Percentiles rank a stretch among this genome's conserved stretches.
phyloP scores from a whole-genome alignment of 2,888 invertebrate species.

The Lysandra bellargus region DNA sequence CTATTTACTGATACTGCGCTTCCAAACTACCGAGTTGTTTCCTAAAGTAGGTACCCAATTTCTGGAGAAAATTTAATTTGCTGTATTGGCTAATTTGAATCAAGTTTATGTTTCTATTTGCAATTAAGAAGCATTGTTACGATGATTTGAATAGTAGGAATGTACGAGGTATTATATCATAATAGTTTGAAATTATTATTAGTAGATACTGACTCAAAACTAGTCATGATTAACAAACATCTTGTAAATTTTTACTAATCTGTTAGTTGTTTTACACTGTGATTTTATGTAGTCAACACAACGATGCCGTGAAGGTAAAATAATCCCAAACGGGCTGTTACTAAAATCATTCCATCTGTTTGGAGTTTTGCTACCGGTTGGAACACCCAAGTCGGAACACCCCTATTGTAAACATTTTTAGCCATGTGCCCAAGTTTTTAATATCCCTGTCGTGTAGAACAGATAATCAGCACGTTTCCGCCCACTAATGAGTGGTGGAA shows the following conservation, averaged over 20 bases:
- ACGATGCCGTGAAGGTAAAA: background rate
- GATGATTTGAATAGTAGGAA: no score
- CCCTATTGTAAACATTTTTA: slow-evolving; percentile 19
- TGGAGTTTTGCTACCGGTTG: background rate
- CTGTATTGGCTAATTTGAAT: no score
- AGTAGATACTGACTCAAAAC: no score
- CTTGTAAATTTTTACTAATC: no score
- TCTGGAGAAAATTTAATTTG: background rate
- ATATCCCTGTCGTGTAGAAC: slow-evolving; percentile 7
- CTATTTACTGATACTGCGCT: background rate
- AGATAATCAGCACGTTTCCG: slow-evolving; percentile 34
- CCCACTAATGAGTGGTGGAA: slow-evolving; percentile 35
- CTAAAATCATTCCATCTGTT: background rate
- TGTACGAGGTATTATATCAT: no score
- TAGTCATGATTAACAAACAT: no score
- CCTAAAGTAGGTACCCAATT: background rate
- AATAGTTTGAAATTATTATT: no score
- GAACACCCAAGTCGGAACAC: background rate
- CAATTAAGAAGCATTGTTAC: no score
- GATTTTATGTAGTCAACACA: background rate
- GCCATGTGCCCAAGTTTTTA: slow-evolving; percentile 14
- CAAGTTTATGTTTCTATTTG: no score
- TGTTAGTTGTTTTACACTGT: no score
- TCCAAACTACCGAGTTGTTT: background rate
- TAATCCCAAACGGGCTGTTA: background rate